Percentiles rank a stretch among this genome's conserved stretches.
Evolutionary conservation across 2,888 invertebrate species (phyloP).

Genomic region (Cheilosia variabilis): DNA sequence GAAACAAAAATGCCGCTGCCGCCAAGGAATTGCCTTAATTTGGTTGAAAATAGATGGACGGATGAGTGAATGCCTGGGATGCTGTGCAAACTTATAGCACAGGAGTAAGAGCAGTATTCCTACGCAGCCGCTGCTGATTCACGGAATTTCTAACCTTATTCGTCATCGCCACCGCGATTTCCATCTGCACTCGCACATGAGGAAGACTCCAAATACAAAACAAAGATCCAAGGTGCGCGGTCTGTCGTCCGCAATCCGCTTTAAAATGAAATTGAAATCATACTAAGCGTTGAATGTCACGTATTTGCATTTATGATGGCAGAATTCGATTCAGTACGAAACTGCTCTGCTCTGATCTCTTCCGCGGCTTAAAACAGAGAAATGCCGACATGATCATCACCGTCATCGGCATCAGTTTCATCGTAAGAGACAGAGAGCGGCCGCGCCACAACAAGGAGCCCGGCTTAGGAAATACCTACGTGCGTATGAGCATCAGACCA

Average conservation of each 20-base stretch:
- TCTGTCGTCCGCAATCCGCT: constrained; percentile 29
- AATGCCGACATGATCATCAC: constrained; percentile 72
- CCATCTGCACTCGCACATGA: constrained; percentile 44
- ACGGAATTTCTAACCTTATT: constrained; percentile 73
- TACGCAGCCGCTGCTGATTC: constrained; percentile 54
- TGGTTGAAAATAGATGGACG: constrained; percentile 70
- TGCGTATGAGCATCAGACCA: constrained; percentile 62
- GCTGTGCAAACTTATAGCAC: constrained; percentile 50
- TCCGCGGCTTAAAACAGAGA: constrained; percentile 61
- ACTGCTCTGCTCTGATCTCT: constrained; percentile 72
- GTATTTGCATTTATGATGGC: constrained; percentile 76
- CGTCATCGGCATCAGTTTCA: constrained; percentile 59
- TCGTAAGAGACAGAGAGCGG: constrained; percentile 15
- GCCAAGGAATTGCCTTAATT: constrained; percentile 69
- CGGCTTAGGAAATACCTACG: constrained; percentile 64
- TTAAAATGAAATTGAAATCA: constrained; percentile 74
- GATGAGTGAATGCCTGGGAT: constrained; percentile 61
- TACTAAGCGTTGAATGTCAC: constrained; percentile 74
- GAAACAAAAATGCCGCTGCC: constrained; percentile 64
- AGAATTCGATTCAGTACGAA: constrained; percentile 74
- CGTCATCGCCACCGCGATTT: constrained; percentile 58
- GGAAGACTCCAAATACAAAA: constrained; percentile 50
- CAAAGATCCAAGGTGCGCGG: constrained; percentile 30
- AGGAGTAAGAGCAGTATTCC: constrained; percentile 47
- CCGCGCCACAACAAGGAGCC: constrained; percentile 41